Conservation (phyloP, 2,797 vertebrate species). For the Limosa lapponica region DNA sequence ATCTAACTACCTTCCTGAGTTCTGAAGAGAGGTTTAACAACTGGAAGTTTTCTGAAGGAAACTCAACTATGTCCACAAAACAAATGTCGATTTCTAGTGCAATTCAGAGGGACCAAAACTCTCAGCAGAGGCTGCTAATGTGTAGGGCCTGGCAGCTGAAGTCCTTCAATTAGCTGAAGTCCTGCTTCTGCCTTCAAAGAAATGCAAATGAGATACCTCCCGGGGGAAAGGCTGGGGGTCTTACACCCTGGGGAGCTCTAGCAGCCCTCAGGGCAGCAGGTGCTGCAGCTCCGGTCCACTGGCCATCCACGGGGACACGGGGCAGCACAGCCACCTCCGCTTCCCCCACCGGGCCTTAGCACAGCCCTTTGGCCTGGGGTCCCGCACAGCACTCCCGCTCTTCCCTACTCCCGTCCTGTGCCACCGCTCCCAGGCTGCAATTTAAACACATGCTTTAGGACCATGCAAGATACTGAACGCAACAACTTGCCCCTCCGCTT, state of each 20-base stretch:
- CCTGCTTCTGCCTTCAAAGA: not conserved
- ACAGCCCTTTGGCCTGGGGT: not conserved
- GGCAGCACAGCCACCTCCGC: not conserved
- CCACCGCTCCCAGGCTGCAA: not conserved
- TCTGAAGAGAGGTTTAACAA: not conserved
- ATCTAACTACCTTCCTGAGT: not conserved
- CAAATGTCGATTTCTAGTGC: not conserved
- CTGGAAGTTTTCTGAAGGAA: not conserved
- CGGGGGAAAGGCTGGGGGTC: not conserved
- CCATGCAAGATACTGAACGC: rapidly evolving
- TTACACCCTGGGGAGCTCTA: not conserved
- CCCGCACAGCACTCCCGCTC: not conserved
- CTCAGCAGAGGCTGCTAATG: rapidly evolving
- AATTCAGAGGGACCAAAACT: not conserved
- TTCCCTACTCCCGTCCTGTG: not conserved
- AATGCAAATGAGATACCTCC: not conserved
- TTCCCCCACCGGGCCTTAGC: rapidly evolving
- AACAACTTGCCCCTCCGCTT: not conserved
- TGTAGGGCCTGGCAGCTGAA: not conserved
- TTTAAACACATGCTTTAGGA: not conserved
- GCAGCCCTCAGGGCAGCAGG: not conserved
- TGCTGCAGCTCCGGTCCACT: too few relatives aligned
- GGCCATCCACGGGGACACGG: rapidly evolving
- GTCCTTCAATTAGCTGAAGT: not conserved
- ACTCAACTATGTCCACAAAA: not conserved